These are phyloP conservation scores for Nephrotoma flavescens DNA, from an alignment of 2,888 invertebrate species.

Conservation along the genomic window DNA sequence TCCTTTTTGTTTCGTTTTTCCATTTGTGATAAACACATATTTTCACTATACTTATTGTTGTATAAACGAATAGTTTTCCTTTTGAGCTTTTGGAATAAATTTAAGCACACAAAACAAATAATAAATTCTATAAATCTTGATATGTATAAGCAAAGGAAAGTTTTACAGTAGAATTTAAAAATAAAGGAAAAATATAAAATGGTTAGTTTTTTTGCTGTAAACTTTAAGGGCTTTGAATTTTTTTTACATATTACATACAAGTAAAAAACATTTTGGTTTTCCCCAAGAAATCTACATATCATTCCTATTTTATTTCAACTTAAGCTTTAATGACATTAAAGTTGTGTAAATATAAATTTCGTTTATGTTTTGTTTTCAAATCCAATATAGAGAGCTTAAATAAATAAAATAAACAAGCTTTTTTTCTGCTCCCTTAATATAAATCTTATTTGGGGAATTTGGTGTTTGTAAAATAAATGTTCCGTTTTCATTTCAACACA, in stretches of 20 bases:
- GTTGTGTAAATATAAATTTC: neutral
- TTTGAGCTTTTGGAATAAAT: neutral
- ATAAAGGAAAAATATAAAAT: neutral
- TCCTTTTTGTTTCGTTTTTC: neutral
- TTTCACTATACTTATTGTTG: neutral
- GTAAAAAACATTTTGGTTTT: neutral
- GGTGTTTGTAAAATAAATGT: neutral
- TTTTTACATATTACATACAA: neutral
- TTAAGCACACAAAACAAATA: neutral
- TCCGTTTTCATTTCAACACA: neutral
- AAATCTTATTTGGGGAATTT: neutral
- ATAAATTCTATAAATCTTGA: neutral
- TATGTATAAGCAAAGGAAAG: neutral
- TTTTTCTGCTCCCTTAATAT: neutral
- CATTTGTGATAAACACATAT: neutral
- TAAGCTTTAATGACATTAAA: neutral
- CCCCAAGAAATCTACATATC: neutral
- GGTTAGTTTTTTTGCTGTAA: neutral
- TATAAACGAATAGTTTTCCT: neutral
- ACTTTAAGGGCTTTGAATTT: neutral
- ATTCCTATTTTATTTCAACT: neutral
- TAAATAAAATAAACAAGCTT: neutral
- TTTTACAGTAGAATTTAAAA: neutral
- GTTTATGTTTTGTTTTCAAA: neutral
- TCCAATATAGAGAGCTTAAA: neutral